Evolutionary conservation across 2,113 vertebrate genomes (phyloP), one percentile per base, ranked within the genome.

Genomic region (Lophius piscatorius): DNA sequence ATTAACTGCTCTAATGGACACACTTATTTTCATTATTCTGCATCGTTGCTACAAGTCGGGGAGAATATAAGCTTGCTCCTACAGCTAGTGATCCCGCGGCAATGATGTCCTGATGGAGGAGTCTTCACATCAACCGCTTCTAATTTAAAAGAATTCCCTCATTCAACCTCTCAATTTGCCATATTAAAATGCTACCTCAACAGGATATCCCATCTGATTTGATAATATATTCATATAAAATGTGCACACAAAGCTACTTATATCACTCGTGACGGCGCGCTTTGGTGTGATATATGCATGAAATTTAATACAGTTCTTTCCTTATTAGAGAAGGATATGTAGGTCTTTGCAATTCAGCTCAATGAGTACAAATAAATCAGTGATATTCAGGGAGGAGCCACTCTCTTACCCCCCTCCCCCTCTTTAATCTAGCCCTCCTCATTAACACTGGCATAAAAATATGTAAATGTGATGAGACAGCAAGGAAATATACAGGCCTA

Each of bases 11-110:
- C 75, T 80, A 80, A 87, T 87, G 73, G 82, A 84, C 85, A 86
- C 82, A 84, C 85, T 88, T 88, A 87, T 87, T 87, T 85, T 87
- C 81, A 88, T 86, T 83, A 88, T 83, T 83, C 78, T 87, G 83
- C 71, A 64, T 86, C 57, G 39, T 55, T 76, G 80, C 74, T 45
- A 29, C 63, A 58, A 58, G 60, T 64, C 23, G 13, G 36, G 74
- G 67, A 76, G 49, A 77, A 71, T 10, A n/a, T 61, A 44, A 64
- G 42, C 51, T 26, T 9, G 1, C 41, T 14, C 33, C 63, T 61
- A 46, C 63, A 57, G 46, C 67, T 1, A 56, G 23, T 5, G 9
- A n/a, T 61, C 78, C 76, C 0, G 17, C 3, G 34, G 72, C 77
- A 31, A 29, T 0, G 9, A 39, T 5, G 31, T 67, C 42, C 71